phyloP scores from a whole-genome alignment of 2,797 vertebrate species.

The Todus mexicanus region DNA sequence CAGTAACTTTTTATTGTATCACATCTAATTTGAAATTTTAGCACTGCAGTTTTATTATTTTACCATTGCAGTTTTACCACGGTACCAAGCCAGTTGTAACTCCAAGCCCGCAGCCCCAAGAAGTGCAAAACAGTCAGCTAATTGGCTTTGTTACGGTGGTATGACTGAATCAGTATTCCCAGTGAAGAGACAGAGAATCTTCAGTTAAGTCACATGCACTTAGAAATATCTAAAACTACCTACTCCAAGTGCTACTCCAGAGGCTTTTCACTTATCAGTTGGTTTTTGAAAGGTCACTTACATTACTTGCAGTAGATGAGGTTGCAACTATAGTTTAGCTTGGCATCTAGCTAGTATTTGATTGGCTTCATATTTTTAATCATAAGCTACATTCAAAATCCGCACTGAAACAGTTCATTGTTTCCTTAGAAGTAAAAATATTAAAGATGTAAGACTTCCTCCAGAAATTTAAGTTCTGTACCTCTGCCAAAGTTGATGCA shows the following conservation, averaged over 20 bases:
- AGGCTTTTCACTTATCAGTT: background rate
- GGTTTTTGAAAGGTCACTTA: background rate
- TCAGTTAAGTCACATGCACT: background rate
- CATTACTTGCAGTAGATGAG: background rate
- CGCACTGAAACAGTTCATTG: background rate
- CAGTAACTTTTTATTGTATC: background rate
- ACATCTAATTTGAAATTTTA: background rate
- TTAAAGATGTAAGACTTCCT: constrained; percentile 17
- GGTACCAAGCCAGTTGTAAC: background rate
- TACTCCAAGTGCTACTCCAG: background rate
- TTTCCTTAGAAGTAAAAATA: background rate
- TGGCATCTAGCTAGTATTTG: background rate
- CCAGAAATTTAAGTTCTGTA: background rate
- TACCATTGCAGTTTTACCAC: background rate
- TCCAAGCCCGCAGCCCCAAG: background rate
- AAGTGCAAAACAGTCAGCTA: background rate
- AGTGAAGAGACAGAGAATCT: background rate
- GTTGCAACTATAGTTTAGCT: background rate
- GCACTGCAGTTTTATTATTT: background rate
- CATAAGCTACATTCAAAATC: background rate
- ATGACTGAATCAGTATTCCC: background rate
- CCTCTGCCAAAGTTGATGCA: constrained; percentile 38
- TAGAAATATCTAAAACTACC: background rate
- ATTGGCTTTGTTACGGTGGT: background rate
- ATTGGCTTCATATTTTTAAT: background rate